Evolutionary conservation across 2,888 invertebrate genomes (phyloP), one percentile per base, ranked within the genome.

Genomic region (Rosalia funebris): DNA sequence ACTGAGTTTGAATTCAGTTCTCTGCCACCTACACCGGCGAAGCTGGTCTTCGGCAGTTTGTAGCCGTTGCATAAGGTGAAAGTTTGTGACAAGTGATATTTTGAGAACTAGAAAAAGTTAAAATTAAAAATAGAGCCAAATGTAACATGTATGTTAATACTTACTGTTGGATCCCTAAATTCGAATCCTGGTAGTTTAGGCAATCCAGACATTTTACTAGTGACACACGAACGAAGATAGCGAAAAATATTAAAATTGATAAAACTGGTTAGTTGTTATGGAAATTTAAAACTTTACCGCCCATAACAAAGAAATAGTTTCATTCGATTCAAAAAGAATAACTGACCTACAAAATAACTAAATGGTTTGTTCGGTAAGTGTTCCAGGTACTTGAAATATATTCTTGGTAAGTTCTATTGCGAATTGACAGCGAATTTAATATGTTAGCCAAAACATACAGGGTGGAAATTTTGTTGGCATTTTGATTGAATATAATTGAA

Each of bases 121-220:
- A 19, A 31, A 9, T 25, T 9, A 54, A 15, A 17, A 37, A 31
- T 41, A 15, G n/a, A n/a, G n/a, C 25, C 25, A 5, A 7, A 25
- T 25, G 7, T 25, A 25, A 25, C 7, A 25, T 5, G 7, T 25
- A 7, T 25, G 25, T 17, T 45, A 54, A 16, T 53, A 71, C 77
- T 76, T 76, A 81, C 81, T n/a, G 87, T 87, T 2, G 89, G 87
- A 78, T 91, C 89, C 32, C 83, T 80, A 76, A 90, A 90, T 10
- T 83, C 83, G 70, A 88, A 85, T 48, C 91, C 91, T 4, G 91
- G 91, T 56, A 91, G 80, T 79, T 89, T 87, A 2, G 91, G 91
- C 46, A 91, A 81, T 46, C 88, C 88, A 59, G 79, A 67, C 82
- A 82, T 81, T 59, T 11, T 62, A 39, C 3, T 25, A 25, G 25